Base-by-base conservation (phyloP, 2,113 vertebrate genomes). In the Euleptes europaea region DNA sequence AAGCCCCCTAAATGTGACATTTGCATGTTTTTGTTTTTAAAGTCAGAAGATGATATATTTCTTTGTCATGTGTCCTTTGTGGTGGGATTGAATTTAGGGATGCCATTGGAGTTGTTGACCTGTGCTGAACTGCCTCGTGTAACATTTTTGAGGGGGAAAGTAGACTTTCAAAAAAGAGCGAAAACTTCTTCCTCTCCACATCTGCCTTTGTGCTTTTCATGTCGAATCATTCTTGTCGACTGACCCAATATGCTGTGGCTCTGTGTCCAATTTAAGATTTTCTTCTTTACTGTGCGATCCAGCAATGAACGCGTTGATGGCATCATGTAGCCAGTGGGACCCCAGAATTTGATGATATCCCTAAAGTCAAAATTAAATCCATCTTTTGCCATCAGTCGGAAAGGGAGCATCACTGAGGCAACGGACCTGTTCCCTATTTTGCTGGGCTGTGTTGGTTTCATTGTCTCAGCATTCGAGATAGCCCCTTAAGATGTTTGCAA, bases 71-170 rank as follows among this genome's bases (percentile, higher is more conserved):
- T 9, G 1, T 23, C 19, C 23, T 35, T 80, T 80, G 65, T 51
- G n/a, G n/a, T 73, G 76, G 84, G 69, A 88, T 70, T 6, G 35
- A 80, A 74, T 44, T 88, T 90, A 84, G 84, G 35, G 28, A 88
- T 89, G 74, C 66, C 79, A 69, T 85, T 72, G 31, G 49, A 79
- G n/a, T 13, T 47, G 35, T 26, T 60, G n/a, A 72, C 8, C 19
- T 63, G 76, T 31, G 35, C 23, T 65, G 3, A 65, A 38, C 33
- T 72, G 63, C 65, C 44, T 21, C 57, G 49, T 73, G 21, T 72
- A 23, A 57, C 12, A 72, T 12, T 47, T 60, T 65, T 65, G 8
- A 33, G 17, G 33, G 33, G 69, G 21, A 70, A 38, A 7, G 51
- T 31, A 17, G 40, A 5, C 49, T 79, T 38, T 47, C 38, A 44